Percentiles rank a stretch among this genome's conserved stretches.
phyloP scores from a whole-genome alignment of 2,797 vertebrate species.

The Hyperoplus lanceolatus region DNA sequence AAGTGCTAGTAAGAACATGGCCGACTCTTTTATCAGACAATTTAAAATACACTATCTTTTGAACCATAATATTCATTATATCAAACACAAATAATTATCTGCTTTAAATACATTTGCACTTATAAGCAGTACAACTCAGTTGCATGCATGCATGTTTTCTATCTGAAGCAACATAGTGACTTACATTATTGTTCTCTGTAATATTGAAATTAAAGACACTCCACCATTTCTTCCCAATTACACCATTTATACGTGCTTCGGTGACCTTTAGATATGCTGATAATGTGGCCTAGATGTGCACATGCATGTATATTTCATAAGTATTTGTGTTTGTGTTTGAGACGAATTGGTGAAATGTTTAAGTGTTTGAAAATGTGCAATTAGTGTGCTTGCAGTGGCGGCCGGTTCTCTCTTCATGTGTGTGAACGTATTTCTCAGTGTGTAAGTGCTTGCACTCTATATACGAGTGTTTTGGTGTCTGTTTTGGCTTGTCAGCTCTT shows the following conservation, averaged over 20 bases:
- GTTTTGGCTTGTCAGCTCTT: not conserved
- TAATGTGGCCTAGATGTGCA: not conserved
- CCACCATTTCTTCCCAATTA: not conserved
- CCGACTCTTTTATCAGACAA: not conserved
- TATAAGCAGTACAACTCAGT: not conserved
- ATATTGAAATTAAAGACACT: not conserved
- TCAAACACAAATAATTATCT: not conserved
- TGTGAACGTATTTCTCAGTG: not conserved
- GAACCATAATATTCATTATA: not conserved
- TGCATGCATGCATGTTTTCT: not conserved
- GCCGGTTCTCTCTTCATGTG: not conserved
- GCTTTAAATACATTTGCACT: not conserved
- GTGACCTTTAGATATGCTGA: not conserved
- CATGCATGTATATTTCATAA: not conserved
- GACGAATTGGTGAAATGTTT: not conserved
- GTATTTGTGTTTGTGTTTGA: not conserved
- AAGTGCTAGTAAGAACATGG: no score
- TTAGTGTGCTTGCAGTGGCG: not conserved
- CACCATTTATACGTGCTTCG: not conserved
- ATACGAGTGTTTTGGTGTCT: slow-evolving; percentile 9
- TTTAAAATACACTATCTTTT: not conserved
- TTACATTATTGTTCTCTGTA: not conserved
- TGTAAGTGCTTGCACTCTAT: not conserved
- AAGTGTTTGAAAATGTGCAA: not conserved
- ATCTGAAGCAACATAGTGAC: not conserved